phyloP scores from a whole-genome alignment of 64 coral and sea anemone species.

The Montipora foliosa region DNA sequence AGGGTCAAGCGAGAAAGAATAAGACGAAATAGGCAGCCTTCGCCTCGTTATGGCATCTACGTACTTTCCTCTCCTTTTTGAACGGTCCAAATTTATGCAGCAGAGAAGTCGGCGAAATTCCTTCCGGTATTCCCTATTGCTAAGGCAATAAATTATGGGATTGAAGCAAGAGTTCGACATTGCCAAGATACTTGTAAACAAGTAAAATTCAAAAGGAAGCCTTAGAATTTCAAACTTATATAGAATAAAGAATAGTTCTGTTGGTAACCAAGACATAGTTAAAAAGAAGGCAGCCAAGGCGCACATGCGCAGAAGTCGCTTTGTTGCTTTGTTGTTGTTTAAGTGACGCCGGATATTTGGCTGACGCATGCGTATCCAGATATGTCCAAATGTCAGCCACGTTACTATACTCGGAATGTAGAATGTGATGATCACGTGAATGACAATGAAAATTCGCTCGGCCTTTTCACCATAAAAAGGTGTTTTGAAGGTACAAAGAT shows the following conservation, averaged over 20 bases:
- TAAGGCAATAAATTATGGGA: background rate
- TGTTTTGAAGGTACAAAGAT: constrained; percentile 24
- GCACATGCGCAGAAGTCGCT: background rate
- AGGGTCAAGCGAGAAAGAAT: background rate
- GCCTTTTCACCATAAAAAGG: constrained; percentile 48
- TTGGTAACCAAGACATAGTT: constrained; percentile 56
- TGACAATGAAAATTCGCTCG: constrained; percentile 49
- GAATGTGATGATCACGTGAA: background rate
- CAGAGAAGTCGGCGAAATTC: constrained; percentile 50
- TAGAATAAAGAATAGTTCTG: constrained; percentile 49
- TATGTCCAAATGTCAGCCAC: constrained; percentile 46
- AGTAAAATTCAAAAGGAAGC: constrained; percentile 24
- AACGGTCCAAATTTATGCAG: background rate
- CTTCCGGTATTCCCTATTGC: background rate
- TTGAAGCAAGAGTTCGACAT: background rate
- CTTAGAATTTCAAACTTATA: background rate
- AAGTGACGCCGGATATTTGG: constrained; percentile 14
- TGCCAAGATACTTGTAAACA: constrained; percentile 17
- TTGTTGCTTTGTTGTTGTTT: constrained; percentile 5
- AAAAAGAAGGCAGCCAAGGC: constrained; percentile 61
- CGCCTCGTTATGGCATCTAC: background rate
- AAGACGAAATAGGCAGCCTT: background rate
- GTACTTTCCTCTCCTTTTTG: background rate
- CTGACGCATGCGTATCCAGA: constrained; percentile 37
- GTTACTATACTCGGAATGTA: background rate